Base-by-base conservation (phyloP, 2,797 vertebrate genomes). In the Todus mexicanus region DNA sequence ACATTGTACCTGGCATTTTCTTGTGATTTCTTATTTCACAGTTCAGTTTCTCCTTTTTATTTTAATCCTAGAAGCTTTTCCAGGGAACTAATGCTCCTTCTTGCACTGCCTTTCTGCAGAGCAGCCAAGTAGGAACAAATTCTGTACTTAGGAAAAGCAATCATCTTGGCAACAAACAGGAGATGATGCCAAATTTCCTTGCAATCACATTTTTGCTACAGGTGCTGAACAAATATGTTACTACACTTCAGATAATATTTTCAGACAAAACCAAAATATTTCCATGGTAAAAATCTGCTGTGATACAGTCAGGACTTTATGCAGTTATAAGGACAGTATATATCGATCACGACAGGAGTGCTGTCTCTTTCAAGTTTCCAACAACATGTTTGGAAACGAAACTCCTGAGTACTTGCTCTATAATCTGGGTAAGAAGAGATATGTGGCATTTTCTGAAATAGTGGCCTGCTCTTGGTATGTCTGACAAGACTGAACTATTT, bases 21-120 rank as follows among this genome's bases (percentile, higher is more conserved):
- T 76, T 73, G 42, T 48, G 26, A 64, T 88, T 87, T 87, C 47
- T 73, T 72, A 29, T 89, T 81, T 87, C 15, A 40, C 18, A 81
- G n/a, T 71, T 68, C 25, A 65, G 17, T 68, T 90, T 80, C 51
- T 90, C 65, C 42, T 54, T 85, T 94, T 76, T 87, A 54, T 80
- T 93, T 95, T 68, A 68, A 56, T 48, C 40, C 6, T 4, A 2
- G 18, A 48, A 33, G 19, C 31, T 63, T 74, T 60, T 9, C 68
- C 5, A 38, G 20, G 16, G 19, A 84, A 51, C 43, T 61, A 43
- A 33, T 11, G 10, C 29, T 35, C 11, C 59, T 45, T 71, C 12
- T 72, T 76, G 7, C 13, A 4, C 7, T 66, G 21, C 50, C 38
- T 50, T 91, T 60, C 37, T 80, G 27, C 31, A 68, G 21, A 63